These are phyloP conservation scores for Myopa tessellatipennis DNA, from an alignment of 2,888 invertebrate species.

Conservation along the genomic window DNA sequence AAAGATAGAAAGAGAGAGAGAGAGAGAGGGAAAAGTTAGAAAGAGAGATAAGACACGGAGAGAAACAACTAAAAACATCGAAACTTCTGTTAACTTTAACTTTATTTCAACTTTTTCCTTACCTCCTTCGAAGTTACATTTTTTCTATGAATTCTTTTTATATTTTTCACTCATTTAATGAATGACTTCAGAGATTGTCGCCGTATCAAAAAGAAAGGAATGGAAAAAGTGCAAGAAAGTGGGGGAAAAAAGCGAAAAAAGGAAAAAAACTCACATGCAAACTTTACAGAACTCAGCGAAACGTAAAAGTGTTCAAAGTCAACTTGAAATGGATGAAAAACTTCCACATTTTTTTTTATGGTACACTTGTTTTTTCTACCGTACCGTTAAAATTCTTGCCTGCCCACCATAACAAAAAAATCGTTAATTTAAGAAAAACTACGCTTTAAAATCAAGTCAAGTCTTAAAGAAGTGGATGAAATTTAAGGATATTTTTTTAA, in stretches of 20 bases:
- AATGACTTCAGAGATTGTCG: neutral
- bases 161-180: neutral
- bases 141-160: neutral
- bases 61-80: neutral
- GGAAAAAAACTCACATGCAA: conserved; percentile 21
- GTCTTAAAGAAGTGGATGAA: too few species aligned
- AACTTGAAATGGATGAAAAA: conserved; percentile 46
- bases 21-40: neutral
- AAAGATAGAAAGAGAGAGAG: too few species aligned
- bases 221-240: too few species aligned
- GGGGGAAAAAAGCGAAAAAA: too few species aligned
- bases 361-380: neutral
- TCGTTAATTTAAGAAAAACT: too few species aligned
- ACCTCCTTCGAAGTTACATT: neutral
- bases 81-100: conserved; percentile 1
- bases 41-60: neutral
- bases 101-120: neutral
- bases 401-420: too few species aligned
- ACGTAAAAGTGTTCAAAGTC: conserved; percentile 66
- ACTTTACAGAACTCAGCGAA: conserved; percentile 58
- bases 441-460: too few species aligned
- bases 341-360: neutral
- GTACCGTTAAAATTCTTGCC: too few species aligned
- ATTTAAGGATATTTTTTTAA: too few species aligned
- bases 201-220: too few species aligned